Conservation (phyloP, 2,797 vertebrate genomes). For the Cuniculus paca region DNA sequence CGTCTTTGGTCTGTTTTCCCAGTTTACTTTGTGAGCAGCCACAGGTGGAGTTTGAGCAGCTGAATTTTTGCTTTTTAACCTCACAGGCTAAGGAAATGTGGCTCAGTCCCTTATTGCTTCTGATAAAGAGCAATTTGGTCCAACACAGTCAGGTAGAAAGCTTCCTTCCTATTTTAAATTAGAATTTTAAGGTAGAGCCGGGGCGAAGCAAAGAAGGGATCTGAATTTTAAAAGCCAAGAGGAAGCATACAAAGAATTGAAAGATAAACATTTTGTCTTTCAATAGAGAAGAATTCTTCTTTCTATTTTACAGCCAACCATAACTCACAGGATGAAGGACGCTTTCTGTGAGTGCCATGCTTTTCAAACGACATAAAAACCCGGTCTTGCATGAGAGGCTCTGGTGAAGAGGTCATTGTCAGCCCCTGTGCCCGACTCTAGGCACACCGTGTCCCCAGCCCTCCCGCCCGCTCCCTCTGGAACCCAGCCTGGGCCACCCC, state of each 20-base stretch:
- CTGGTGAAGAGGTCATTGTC: slow-evolving; percentile 73
- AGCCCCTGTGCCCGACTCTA: background rate
- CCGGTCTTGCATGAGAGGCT: slow-evolving; percentile 79
- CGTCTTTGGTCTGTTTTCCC: background rate
- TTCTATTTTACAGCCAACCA: slow-evolving; percentile 84
- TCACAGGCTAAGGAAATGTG: slow-evolving; percentile 39
- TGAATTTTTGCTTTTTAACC: background rate
- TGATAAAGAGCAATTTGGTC: background rate
- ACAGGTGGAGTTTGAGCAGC: background rate
- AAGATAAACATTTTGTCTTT: slow-evolving; percentile 84
- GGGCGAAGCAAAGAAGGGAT: slow-evolving; percentile 71
- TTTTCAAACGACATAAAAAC: slow-evolving; percentile 81
- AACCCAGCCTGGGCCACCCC: background rate
- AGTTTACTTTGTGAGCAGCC: background rate
- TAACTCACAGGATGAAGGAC: slow-evolving; percentile 81
- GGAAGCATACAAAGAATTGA: slow-evolving; percentile 82
- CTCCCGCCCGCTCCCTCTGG: slow-evolving; percentile 1
- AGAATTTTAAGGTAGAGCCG: slow-evolving; percentile 45
- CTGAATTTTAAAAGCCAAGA: slow-evolving; percentile 74
- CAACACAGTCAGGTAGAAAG: slow-evolving; percentile 54
- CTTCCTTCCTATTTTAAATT: background rate
- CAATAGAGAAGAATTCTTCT: slow-evolving; percentile 82
- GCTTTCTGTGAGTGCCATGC: slow-evolving; percentile 78
- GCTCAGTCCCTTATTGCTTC: background rate
- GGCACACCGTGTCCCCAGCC: background rate